Conservation (phyloP, 2,888 invertebrate genomes). For the Acanthosepion esculentum region DNA sequence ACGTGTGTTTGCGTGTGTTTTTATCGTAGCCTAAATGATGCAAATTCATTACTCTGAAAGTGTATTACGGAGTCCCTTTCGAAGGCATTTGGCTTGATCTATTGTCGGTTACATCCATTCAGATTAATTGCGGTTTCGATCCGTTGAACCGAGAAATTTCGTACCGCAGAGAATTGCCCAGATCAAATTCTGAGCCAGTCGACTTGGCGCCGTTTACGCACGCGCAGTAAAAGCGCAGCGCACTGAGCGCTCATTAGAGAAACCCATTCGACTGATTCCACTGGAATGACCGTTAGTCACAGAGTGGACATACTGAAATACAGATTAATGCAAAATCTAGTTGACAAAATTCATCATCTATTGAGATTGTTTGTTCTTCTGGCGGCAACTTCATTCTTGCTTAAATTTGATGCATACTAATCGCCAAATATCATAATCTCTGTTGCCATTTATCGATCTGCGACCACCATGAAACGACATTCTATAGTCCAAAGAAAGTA, state of each 20-base stretch:
- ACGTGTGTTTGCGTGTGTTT: not conserved
- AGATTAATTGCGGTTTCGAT: not conserved
- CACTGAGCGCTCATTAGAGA: not conserved
- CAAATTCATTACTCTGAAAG: not conserved
- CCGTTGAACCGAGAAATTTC: not conserved
- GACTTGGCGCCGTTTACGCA: not conserved
- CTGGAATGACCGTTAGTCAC: not conserved
- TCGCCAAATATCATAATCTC: not conserved
- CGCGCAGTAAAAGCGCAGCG: not conserved
- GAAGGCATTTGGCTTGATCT: not conserved
- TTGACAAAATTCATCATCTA: not conserved
- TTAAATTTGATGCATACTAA: not conserved
- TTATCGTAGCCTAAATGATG: not conserved
- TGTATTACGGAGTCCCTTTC: not conserved
- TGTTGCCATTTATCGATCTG: not conserved
- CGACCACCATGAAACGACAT: no score
- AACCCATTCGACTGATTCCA: not conserved
- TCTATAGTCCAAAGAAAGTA: no score
- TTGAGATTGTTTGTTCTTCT: not conserved
- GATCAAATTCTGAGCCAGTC: not conserved
- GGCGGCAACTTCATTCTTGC: not conserved
- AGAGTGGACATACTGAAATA: not conserved
- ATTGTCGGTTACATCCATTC: not conserved
- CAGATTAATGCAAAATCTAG: constrained; percentile 20
- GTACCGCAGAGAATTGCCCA: not conserved